Base-by-base conservation (phyloP, 2,113 vertebrate species). In the Psophia crepitans region DNA sequence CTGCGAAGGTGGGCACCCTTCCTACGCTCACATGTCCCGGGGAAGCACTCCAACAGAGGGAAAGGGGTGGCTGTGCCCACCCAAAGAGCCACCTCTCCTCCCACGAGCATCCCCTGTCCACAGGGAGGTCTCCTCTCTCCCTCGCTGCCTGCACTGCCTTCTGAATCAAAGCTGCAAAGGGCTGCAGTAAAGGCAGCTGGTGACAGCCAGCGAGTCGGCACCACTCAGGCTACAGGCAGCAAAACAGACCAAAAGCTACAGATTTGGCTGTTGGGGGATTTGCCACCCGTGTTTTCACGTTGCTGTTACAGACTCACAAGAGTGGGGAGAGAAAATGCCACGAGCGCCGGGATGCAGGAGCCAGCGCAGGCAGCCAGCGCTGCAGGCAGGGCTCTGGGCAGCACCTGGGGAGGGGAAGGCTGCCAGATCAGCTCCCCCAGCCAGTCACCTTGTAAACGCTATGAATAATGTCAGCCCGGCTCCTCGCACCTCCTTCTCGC, bases 241-340 rank as follows among this genome's bases (percentile, higher is more conserved):
- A 44, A 8, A 87, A 53, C 8, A 70, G n/a, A 35, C 5, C 41
- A 35, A 90, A 90, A 33, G 0, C 44, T 28, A 21, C 75, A 49
- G 56, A 1, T 9, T 7, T 44, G 37, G 70, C 11, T 90, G 6
- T 32, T 0, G 2, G 0, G 73, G 73, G 63, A 60, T 20, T 20
- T 17, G 3, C 28, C 68, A 33, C 26, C 60, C 4, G 0, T 1
- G 5, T 3, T 69, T 17, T n/a, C 9, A 1, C 0, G 3, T 76
- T 69, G 51, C 63, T 3, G 2, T 43, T 37, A 18, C 39, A 11
- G 51, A 48, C 68, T 84, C 1, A 0, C 0, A 5, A 22, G 57
- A 69, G 65, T 2, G 0, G 24, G 35, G 2, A 32, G 39, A 13
- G 28, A 61, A 51, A 71, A n/a, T 1, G 35, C 44, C 53, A 15